Evolutionary conservation across 2,888 invertebrate species (phyloP).

Genomic region (Fissipunctia ypsillon): DNA sequence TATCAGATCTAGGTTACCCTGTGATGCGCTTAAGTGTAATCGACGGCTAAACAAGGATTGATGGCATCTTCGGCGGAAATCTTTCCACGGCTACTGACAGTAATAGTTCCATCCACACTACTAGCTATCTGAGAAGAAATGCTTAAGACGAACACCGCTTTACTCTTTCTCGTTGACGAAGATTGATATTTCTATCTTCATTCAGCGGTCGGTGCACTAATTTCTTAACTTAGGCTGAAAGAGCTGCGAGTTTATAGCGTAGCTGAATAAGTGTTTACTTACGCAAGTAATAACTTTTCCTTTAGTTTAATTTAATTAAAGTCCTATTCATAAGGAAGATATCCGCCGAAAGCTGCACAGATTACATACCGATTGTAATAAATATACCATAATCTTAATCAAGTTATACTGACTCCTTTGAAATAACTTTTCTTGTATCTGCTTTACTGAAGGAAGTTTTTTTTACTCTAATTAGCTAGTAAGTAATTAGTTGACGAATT

Average conservation of each 20-base stretch:
- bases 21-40: conserved; percentile 18
- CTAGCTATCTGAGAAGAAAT: conserved; percentile 3
- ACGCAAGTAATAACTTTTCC: conserved; percentile 2
- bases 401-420: background rate
- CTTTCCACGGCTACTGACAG: conserved; percentile 3
- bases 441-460: background rate
- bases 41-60: conserved; percentile 37
- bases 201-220: background rate
- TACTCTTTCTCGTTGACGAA: conserved; percentile 18
- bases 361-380: no score
- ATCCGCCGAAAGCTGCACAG: background rate
- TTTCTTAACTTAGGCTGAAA: conserved; percentile 10
- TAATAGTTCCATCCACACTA: conserved; percentile 9
- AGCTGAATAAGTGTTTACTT: conserved; percentile 6
- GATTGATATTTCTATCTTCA: conserved; percentile 35
- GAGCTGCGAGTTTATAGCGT: conserved; percentile 9
- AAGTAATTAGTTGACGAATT: background rate
- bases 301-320: conserved; percentile 8
- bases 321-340: conserved; percentile 6
- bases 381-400: background rate
- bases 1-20: conserved; percentile 2
- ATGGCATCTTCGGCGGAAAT: conserved; percentile 10
- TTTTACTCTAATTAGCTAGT: background rate
- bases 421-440: background rate
- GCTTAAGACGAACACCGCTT: background rate